Base-by-base conservation (phyloP, 2,888 invertebrate genomes). In the Ophioninae sp. region DNA sequence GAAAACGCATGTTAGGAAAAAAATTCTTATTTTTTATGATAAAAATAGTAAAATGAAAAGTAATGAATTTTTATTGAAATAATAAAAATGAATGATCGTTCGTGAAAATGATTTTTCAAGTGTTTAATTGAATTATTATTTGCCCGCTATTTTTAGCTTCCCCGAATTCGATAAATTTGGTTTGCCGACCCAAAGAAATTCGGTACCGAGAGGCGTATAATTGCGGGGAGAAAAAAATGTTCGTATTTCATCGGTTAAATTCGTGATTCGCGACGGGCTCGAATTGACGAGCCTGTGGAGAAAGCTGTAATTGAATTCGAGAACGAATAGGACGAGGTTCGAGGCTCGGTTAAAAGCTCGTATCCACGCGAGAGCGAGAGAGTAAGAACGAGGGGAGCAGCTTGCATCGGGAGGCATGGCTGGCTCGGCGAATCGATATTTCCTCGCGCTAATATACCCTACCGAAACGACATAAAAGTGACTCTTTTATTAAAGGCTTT, bases 261-360 rank as follows among this genome's bases (percentile, higher is more conserved):
- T 68, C 21, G 30, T 79, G 21, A 56, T 65, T 64, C 23, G 20
- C 20, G 56, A 17, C 1, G 8, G 56, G 37, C 56, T 73, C 56
- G 23, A 41, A 73, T 73, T 76, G 56, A 64, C 68, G 41, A 77
- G 61, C 21, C 13, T 59, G 44, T 37, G 50, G 65, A 44, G 78
- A 81, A 78, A 70, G 78, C 70, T 78, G 56, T 78, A 78, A 84
- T 81, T 84, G 75, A 21, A 84, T 75, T 72, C 56, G 75, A 72
- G 70, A 75, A 84, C 70, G 70, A 81, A 84, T 84, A 65, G 81
- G 77, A n/a, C 37, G 78, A 74, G 74, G 65, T 50, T 65, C 62
- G 56, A 56, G 69, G 78, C 74, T 64, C 70, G 69, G 59, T 84
- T 74, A 70, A 62, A 81, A 59, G 30, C 59, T 65, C 50, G 20